Percentiles rank a stretch among this genome's conserved stretches.
phyloP scores from a whole-genome alignment of 2,888 invertebrate genomes.

The Pandemis cinnamomeana region DNA sequence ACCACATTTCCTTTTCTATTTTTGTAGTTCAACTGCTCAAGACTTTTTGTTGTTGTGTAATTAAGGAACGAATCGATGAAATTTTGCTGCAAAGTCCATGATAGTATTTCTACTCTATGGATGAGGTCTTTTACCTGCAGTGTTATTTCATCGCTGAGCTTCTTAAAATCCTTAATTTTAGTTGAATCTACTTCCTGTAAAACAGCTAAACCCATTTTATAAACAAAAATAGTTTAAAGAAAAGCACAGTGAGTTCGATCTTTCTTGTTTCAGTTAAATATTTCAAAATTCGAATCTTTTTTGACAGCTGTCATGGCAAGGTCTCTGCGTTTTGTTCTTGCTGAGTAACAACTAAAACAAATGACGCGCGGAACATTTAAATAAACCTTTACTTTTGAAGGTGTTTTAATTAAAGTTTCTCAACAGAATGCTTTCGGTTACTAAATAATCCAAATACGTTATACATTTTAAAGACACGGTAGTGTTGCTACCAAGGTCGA shows the following conservation, averaged over 20 bases:
- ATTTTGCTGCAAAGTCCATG: slow-evolving; percentile 74
- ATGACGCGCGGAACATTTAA: background rate
- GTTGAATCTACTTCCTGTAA: slow-evolving; percentile 70
- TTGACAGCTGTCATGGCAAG: slow-evolving; percentile 25
- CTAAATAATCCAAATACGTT: too few species aligned
- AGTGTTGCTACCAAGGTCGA: background rate
- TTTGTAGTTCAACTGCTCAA: slow-evolving; percentile 74
- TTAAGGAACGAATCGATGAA: slow-evolving; percentile 70
- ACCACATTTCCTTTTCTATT: slow-evolving; percentile 68
- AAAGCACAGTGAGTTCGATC: slow-evolving; percentile 3
- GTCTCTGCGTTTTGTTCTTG: slow-evolving; percentile 4
- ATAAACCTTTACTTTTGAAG: background rate
- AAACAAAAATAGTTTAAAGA: background rate
- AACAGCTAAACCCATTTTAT: slow-evolving; percentile 71
- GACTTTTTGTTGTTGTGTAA: slow-evolving; percentile 70
- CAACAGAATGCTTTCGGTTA: too few species aligned
- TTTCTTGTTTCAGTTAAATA: slow-evolving; percentile 49
- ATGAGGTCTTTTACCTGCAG: slow-evolving; percentile 65
- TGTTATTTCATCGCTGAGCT: slow-evolving; percentile 63
- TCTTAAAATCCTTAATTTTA: slow-evolving; percentile 64
- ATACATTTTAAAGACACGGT: background rate
- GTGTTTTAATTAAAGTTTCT: background rate
- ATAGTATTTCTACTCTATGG: slow-evolving; percentile 71
- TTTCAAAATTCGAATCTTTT: slow-evolving; percentile 37
- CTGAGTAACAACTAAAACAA: background rate